Evolutionary conservation across 2,888 invertebrate species (phyloP), one percentile per base, ranked within the genome.

Genomic region (Pristionchus mayeri): DNA sequence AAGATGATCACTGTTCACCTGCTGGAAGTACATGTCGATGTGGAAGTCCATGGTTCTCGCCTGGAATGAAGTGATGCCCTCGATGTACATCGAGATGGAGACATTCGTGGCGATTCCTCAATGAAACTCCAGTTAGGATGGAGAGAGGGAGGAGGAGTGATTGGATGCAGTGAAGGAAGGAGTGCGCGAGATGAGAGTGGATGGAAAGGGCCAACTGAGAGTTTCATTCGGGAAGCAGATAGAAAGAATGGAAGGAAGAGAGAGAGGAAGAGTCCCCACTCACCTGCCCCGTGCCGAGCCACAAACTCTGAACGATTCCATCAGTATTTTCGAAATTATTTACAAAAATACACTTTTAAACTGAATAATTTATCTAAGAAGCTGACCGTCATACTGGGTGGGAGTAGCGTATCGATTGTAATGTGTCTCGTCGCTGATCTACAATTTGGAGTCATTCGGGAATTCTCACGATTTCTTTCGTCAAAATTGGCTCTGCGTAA

Each of bases 1-100:
- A 27, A n/a, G n/a, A n/a, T n/a, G n/a, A n/a, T n/a, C n/a, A n/a
- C n/a, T n/a, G n/a, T 21, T 34, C 9, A 87, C 88, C 85, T 90
- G 89, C 86, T 92, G 92, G 83, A 93, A 92, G 86, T 93, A 93
- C 87, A 92, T 90, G 85, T 93, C 93, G 27, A 93, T 83, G 44
- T 92, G 91, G 80, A 91, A 93, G 87, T 93, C 92, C 92, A 92
- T 92, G 16, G 92, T 91, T 86, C 91, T 90, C 34, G 92, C 92
- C 54, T 88, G 88, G 86, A 92, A 92, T 16, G 91, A 91, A 37
- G 91, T 90, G 86, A 92, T 91, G 50, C 92, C 92, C 86, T 92
- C 92, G 79, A 92, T 92, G 87, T 91, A 92, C 92, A 92, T 92
- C 9, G 90, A 91, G 52, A 92, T 87, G 11, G 90, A 89, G 48